Conservation (phyloP, 2,888 invertebrate genomes). For the Diloba caeruleocephala region DNA sequence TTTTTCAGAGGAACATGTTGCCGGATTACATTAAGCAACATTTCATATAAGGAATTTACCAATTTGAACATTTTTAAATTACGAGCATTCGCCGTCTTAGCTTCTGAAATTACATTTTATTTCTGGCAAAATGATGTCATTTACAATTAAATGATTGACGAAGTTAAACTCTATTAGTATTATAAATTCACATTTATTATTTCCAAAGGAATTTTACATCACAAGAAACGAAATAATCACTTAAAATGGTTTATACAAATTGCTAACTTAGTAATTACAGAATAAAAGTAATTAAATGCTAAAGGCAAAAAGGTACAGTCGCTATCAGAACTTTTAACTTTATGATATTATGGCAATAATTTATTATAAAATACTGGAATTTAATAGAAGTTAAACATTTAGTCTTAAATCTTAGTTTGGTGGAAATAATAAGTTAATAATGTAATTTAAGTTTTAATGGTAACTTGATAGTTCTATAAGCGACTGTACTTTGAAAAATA, state of each 20-base stretch:
- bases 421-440: too few relatives aligned
- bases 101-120: too few relatives aligned
- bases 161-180: conserved; percentile 45
- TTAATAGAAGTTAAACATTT: too few relatives aligned
- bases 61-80: too few relatives aligned
- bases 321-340: conserved; percentile 39
- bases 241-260: conserved; percentile 42
- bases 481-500: conserved; percentile 32
- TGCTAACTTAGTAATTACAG: conserved; percentile 30
- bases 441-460: conserved; percentile 7
- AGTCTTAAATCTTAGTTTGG: too few relatives aligned
- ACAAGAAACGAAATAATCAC: conserved; percentile 55
- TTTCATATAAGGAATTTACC: too few relatives aligned
- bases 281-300: conserved; percentile 31
- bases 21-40: too few relatives aligned
- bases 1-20: too few relatives aligned
- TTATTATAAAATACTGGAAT: too few relatives aligned
- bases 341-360: too few relatives aligned
- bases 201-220: conserved; percentile 70
- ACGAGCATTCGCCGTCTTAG: too few relatives aligned
- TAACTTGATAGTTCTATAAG: conserved; percentile 27
- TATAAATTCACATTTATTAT: conserved; percentile 79
- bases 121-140: too few relatives aligned
- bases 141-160: neutral
- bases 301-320: conserved; percentile 41